A percentile compares a stretch with the other conserved stretches of the same genome.
Evolutionary conservation across 2,888 invertebrate genomes (phyloP).

Genomic region (Leucozona laternaria): DNA sequence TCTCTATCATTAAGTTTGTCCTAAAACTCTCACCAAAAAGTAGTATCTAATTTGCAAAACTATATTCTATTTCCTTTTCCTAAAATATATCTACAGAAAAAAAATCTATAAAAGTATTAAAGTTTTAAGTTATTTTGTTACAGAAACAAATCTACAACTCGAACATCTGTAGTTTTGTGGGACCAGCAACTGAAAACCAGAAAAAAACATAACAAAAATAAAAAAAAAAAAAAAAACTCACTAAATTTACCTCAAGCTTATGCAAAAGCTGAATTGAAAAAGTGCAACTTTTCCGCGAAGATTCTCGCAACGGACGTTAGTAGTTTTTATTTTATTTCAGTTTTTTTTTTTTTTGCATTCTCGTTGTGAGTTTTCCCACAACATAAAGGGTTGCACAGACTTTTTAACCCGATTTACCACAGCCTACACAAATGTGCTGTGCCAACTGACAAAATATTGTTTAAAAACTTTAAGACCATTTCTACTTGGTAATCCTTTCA

Average conservation of each 20-base stretch:
- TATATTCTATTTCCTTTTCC: not conserved
- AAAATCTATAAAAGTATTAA: not conserved
- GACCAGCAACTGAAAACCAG: not conserved
- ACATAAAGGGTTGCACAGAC: conserved; percentile 34
- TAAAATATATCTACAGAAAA: not conserved
- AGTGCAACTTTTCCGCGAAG: conserved; percentile 50
- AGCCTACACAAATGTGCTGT: conserved; percentile 53
- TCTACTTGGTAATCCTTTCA: conserved; percentile 59
- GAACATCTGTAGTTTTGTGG: conserved; percentile 13
- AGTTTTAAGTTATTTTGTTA: conserved; percentile 3
- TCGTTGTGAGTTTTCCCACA: conserved; percentile 3
- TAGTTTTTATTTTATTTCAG: conserved; percentile 28
- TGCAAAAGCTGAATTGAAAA: conserved; percentile 10
- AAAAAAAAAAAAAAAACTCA: no score
- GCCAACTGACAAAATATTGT: conserved; percentile 71
- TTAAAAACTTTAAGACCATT: conserved; percentile 68
- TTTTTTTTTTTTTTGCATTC: not conserved
- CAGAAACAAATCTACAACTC: conserved; percentile 13
- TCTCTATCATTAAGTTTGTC: not conserved
- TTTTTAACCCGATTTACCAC: conserved; percentile 60
- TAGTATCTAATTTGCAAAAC: not conserved
- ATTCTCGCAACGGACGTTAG: conserved; percentile 51
- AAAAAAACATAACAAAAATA: not conserved
- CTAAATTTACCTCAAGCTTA: conserved; percentile 14
- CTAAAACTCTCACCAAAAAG: no score